Conservation (phyloP, 2,888 invertebrate species). For the Fragum sueziense region DNA sequence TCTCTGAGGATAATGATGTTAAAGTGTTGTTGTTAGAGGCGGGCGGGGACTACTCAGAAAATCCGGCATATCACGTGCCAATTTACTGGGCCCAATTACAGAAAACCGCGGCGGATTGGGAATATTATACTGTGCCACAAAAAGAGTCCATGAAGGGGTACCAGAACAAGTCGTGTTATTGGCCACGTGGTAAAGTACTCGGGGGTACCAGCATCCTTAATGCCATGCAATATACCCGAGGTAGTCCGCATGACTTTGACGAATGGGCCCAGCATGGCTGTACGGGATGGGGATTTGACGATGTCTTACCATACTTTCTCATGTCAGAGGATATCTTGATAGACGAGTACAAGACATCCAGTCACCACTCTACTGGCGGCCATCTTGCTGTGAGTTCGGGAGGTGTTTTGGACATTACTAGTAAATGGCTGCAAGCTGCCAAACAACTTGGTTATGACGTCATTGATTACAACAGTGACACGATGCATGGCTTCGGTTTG, state of each 20-base stretch:
- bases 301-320: conserved; percentile 5
- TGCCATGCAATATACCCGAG: conserved; percentile 29
- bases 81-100: conserved; percentile 81
- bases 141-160: conserved; percentile 59
- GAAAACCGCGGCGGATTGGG: conserved; percentile 76
- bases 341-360: neutral
- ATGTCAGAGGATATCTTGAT: conserved; percentile 4
- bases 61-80: conserved; percentile 82
- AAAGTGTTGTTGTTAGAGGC: conserved; percentile 81
- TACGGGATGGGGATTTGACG: neutral
- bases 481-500: neutral
- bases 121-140: conserved; percentile 82
- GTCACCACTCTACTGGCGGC: neutral
- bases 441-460: conserved; percentile 30
- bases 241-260: conserved; percentile 17
- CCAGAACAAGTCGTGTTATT: conserved; percentile 2
- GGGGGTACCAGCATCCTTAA: conserved; percentile 27
- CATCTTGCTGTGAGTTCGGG: neutral
- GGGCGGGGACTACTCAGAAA: conserved; percentile 81
- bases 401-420: conserved; percentile 7
- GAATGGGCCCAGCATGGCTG: conserved; percentile 6
- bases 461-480: conserved; percentile 39
- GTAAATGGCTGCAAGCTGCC: conserved; percentile 15
- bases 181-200: conserved; percentile 30
- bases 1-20: conserved; percentile 38